Evolutionary conservation across 2,888 invertebrate species (phyloP), one percentile per base, ranked within the genome.

Genomic region (Caenorhabditis angaria): DNA sequence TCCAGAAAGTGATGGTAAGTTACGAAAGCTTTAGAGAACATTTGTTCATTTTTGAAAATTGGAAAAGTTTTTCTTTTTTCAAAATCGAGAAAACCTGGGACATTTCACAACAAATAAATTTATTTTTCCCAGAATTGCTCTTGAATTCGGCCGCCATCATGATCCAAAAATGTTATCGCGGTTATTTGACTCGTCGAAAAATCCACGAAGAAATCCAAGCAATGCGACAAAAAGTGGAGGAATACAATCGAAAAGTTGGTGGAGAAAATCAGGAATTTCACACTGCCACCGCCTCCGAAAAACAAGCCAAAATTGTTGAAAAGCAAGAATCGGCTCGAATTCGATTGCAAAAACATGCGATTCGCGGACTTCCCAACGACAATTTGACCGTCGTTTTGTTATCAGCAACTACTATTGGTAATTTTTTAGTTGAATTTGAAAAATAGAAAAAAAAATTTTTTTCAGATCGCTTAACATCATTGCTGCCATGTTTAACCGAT

Each of bases 91-190:
- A 41, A 41, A n/a, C n/a, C n/a, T n/a, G n/a, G n/a, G n/a, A n/a
- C n/a, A n/a, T n/a, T n/a, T n/a, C n/a, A n/a, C n/a, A n/a, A n/a
- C n/a, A n/a, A n/a, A n/a, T n/a, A n/a, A n/a, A n/a, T n/a, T n/a
- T n/a, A n/a, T n/a, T n/a, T n/a, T n/a, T n/a, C n/a, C n/a, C n/a
- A n/a, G n/a, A n/a, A n/a, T n/a, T n/a, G n/a, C n/a, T n/a, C n/a
- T n/a, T n/a, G n/a, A n/a, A n/a, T n/a, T n/a, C n/a, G n/a, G 51
- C 51, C 12, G 51, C 24, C 14, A 22, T 51, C 8, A 25, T 22
- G 24, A 51, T 51, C 22, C 51, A 51, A 25, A 51, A 51, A 14
- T 25, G 22, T 51, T 51, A 25, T 51, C 51, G 51, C 14, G 51
- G 51, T 2, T 51, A 25, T 25, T 25, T 22, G 51, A 22, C 51